Evolutionary conservation across 1,140 invertebrate species (phyloP).

Genomic region (Drosophila repleta): DNA sequence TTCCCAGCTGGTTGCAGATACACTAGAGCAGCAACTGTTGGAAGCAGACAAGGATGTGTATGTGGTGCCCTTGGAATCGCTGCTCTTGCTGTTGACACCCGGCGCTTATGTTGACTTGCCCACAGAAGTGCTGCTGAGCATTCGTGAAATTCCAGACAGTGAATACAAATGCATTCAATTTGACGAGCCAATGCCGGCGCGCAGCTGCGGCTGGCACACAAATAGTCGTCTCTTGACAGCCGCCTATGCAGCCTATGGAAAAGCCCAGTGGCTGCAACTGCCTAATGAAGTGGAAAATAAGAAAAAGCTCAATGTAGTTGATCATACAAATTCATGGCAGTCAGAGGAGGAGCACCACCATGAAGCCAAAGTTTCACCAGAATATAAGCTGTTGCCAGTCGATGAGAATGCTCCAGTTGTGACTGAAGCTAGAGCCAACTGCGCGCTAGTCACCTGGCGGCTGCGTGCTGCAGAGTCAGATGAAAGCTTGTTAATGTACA

Average conservation of each 20-base stretch:
- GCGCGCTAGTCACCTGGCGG: conserved; percentile 53
- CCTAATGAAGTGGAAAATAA: not conserved
- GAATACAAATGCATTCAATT: conserved; percentile 56
- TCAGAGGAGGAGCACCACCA: no score
- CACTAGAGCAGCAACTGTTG: conserved; percentile 15
- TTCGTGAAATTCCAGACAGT: conserved; percentile 21
- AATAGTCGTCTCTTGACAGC: conserved; percentile 42
- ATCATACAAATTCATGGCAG: not conserved
- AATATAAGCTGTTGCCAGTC: conserved; percentile 33
- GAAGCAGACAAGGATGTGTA: conserved; percentile 28
- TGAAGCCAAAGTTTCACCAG: not conserved
- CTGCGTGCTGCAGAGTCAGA: conserved; percentile 10
- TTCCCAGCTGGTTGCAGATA: not conserved
- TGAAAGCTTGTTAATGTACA: conserved; percentile 43
- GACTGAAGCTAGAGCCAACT: conserved; percentile 19
- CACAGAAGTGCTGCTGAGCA: conserved; percentile 56
- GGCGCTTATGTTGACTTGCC: conserved; percentile 62
- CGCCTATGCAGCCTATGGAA: conserved; percentile 43
- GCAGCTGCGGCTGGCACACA: conserved; percentile 69
- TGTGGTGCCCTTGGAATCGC: conserved; percentile 61
- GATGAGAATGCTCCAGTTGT: conserved; percentile 15
- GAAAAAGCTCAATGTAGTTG: no score
- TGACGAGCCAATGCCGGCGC: conserved; percentile 54
- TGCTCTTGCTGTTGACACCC: conserved; percentile 60
- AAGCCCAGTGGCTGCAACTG: conserved; percentile 47